phyloP scores from a whole-genome alignment of 2,888 invertebrate species.

The Dinocampus coccinellae region DNA sequence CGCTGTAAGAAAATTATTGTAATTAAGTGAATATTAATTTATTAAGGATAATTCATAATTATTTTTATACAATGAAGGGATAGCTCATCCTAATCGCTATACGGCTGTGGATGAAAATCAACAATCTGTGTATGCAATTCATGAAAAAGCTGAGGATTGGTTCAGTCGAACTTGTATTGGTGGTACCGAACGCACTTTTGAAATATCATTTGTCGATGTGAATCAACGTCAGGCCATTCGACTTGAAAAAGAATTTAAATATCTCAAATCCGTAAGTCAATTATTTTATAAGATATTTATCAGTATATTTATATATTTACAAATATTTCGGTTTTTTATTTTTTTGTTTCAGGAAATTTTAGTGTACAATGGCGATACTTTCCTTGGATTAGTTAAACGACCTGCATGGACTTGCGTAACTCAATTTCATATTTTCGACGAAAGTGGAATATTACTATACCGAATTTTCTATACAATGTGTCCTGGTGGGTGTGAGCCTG shows the following conservation, averaged over 20 bases:
- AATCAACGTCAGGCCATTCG: background rate
- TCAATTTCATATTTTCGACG: background rate
- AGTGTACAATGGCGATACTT: background rate
- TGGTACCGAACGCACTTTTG: background rate
- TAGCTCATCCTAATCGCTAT: background rate
- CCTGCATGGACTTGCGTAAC: background rate
- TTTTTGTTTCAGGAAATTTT: background rate
- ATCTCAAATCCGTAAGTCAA: background rate
- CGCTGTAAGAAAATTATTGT: background rate
- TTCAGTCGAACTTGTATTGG: background rate
- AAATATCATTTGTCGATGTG: background rate
- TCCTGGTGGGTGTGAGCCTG: background rate
- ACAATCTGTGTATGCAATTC: background rate
- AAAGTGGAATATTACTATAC: background rate
- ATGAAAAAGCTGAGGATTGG: background rate
- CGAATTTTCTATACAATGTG: background rate
- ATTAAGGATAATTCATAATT: background rate
- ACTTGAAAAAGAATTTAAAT: background rate
- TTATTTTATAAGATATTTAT: too few relatives aligned
- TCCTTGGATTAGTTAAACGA: background rate
- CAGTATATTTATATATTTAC: too few relatives aligned
- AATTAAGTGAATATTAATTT: background rate
- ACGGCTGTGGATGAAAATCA: background rate
- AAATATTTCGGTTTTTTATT: too few relatives aligned
- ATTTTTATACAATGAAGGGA: background rate